Conservation (phyloP, 2,888 invertebrate species). For the Cantharis lateralis region DNA sequence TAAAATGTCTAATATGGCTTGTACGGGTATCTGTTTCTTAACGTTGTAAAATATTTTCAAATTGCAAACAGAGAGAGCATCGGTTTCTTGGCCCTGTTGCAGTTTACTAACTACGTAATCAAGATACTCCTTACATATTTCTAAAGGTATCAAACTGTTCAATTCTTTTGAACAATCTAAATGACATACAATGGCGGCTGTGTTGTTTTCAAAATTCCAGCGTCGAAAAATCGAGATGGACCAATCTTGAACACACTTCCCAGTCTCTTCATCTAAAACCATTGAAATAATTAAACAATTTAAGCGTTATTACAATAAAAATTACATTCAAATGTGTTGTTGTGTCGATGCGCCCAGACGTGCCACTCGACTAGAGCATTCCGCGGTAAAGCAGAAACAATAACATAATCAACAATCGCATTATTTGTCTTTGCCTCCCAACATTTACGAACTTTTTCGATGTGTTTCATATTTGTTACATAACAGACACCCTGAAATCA, state of each 20-base stretch:
- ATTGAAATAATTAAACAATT: slow-evolving; percentile 7
- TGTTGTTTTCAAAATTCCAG: slow-evolving; percentile 89
- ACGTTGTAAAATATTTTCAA: slow-evolving; percentile 80
- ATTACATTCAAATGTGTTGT: slow-evolving; percentile 84
- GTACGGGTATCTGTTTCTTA: slow-evolving; percentile 58
- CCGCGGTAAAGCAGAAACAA: slow-evolving; percentile 80
- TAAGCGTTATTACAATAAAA: neutral
- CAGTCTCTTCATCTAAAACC: slow-evolving; percentile 82
- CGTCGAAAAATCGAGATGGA: slow-evolving; percentile 82
- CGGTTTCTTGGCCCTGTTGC: slow-evolving; percentile 59
- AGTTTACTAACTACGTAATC: slow-evolving; percentile 60
- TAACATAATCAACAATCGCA: slow-evolving; percentile 85
- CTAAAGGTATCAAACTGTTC: slow-evolving; percentile 55
- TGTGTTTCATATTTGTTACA: slow-evolving; percentile 72
- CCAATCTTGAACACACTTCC: slow-evolving; percentile 77
- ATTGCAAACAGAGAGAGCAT: slow-evolving; percentile 67
- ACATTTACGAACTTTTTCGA: slow-evolving; percentile 76
- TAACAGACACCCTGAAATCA: slow-evolving; percentile 78
- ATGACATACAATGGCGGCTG: slow-evolving; percentile 84
- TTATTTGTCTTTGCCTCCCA: slow-evolving; percentile 84
- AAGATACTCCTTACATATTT: slow-evolving; percentile 61
- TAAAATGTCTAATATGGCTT: slow-evolving; percentile 54
- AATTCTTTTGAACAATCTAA: slow-evolving; percentile 60
- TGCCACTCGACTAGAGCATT: slow-evolving; percentile 89
- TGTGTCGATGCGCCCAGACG: slow-evolving; percentile 88